These are phyloP conservation scores for Arenaria interpres DNA, from an alignment of 2,113 vertebrate genomes.

Conservation along the genomic window DNA sequence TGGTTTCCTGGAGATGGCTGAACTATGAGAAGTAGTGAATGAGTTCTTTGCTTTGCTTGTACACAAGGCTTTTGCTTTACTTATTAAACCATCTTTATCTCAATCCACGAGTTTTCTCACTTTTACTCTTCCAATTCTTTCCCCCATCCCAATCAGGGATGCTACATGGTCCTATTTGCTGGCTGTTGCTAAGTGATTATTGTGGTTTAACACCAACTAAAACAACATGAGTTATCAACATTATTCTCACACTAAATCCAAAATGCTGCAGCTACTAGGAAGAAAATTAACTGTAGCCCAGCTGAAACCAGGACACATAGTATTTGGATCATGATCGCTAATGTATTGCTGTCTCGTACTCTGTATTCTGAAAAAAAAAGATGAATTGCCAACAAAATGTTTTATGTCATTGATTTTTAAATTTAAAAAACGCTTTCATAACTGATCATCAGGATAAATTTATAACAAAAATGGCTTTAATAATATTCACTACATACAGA, in stretches of 20 bases:
- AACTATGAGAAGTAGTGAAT: not conserved
- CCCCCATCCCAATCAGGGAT: not conserved
- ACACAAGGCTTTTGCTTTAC: not conserved
- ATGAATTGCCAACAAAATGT: not conserved
- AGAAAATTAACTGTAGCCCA: not conserved
- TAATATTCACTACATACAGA: not conserved
- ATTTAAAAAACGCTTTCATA: not conserved
- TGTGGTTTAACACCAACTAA: not conserved
- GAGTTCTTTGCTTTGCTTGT: not conserved
- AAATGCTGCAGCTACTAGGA: not conserved
- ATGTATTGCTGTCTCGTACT: not conserved
- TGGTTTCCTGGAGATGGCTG: not conserved
- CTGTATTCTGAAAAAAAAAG: not conserved
- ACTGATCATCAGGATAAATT: not conserved
- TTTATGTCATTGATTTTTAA: constrained; percentile 8
- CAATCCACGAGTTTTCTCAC: not conserved
- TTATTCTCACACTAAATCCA: not conserved
- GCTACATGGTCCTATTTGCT: not conserved
- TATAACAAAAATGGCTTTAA: not conserved
- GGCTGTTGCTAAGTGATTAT: not conserved
- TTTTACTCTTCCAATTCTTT: not conserved
- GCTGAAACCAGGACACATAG: not conserved
- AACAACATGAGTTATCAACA: not conserved
- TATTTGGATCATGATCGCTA: not conserved
- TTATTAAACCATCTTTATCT: not conserved